Evolutionary conservation across 2,797 vertebrate genomes (phyloP).

Genomic region (Catostomus latipinnis): DNA sequence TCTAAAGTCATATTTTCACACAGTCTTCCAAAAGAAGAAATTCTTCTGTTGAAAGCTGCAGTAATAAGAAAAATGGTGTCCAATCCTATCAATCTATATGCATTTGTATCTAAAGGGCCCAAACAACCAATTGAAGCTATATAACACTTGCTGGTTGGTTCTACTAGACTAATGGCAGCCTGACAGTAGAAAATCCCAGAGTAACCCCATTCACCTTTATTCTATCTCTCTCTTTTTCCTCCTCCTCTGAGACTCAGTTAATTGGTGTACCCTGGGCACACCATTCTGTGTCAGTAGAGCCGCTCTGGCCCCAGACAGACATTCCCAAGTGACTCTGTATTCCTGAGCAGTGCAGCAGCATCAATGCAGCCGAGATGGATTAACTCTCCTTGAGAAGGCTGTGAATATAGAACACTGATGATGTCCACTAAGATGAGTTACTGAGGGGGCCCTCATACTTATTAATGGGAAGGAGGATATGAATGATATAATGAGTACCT

Average conservation of each 20-base stretch:
- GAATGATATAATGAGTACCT: constrained; percentile 52
- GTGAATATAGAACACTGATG: constrained; percentile 63
- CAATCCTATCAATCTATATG: not conserved
- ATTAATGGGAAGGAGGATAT: constrained; percentile 58
- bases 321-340: constrained; percentile 49
- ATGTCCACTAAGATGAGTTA: constrained; percentile 47
- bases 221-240: constrained; percentile 12
- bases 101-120: not conserved
- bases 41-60: not conserved
- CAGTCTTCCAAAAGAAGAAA: no score
- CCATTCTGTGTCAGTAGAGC: constrained; percentile 44
- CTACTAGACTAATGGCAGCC: constrained; percentile 34
- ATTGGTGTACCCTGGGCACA: constrained; percentile 57
- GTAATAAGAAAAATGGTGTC: not conserved
- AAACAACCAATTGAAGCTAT: not conserved
- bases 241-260: constrained; percentile 56
- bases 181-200: constrained; percentile 17
- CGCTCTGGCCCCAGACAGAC: constrained; percentile 46
- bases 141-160: constrained; percentile 1
- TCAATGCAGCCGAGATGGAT: constrained; percentile 59
- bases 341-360: constrained; percentile 50
- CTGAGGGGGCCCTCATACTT: constrained; percentile 56
- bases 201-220: constrained; percentile 43
- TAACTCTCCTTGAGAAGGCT: constrained; percentile 54
- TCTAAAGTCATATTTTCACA: not conserved